A percentile compares a stretch with the other conserved stretches of the same genome.
phyloP scores from a whole-genome alignment of 2,888 invertebrate genomes.

The Lepidocyrtinus sp. region DNA sequence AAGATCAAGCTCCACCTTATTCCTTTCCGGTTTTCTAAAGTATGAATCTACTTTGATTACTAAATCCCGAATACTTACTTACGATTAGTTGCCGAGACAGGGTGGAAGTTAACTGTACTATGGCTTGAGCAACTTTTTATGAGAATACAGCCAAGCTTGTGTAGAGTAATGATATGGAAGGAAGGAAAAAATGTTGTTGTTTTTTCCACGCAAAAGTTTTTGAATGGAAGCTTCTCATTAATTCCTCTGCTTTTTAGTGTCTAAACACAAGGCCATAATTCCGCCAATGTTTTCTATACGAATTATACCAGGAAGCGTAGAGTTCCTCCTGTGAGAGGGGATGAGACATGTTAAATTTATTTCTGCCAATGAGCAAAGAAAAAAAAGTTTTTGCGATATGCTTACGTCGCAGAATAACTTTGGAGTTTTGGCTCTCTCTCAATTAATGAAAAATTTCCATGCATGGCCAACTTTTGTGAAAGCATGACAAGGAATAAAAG shows the following conservation, averaged over 20 bases:
- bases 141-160: no score
- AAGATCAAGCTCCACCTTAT: no score
- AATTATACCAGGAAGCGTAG: neutral
- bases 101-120: no score
- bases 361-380: neutral
- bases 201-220: conserved; percentile 10
- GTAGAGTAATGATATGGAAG: neutral
- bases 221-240: conserved; percentile 9
- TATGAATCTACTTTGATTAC: no score
- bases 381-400: conserved; percentile 1
- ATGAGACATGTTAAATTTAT: conserved; percentile 3
- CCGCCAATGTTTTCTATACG: neutral
- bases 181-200: conserved; percentile 11
- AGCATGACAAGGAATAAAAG: neutral
- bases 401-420: no score
- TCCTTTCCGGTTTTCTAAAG: no score
- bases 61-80: no score
- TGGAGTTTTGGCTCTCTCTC: neutral
- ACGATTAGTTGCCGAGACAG: no score
- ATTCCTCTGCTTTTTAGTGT: conserved; percentile 17
- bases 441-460: neutral
- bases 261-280: neutral
- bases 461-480: neutral
- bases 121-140: no score
- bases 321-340: neutral